phyloP scores from a whole-genome alignment of 2,797 vertebrate species.

The Oreochromis grahami region DNA sequence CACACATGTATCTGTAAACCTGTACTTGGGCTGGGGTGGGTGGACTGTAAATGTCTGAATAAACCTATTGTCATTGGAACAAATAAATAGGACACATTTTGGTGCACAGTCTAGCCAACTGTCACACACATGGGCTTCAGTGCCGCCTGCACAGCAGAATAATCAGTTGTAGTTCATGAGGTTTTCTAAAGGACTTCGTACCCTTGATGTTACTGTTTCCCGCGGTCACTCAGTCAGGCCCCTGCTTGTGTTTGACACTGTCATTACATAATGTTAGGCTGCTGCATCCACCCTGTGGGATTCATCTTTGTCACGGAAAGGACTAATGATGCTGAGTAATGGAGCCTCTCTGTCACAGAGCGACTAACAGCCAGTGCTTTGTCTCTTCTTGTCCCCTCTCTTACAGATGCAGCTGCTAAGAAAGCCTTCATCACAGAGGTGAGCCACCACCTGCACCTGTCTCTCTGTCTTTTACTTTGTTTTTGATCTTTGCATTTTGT shows the following conservation, averaged over 20 bases:
- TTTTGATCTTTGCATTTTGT: conserved; percentile 1
- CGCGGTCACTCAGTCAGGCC: not conserved
- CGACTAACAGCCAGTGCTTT: conserved; percentile 21
- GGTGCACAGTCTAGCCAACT: not conserved
- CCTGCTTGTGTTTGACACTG: conserved; percentile 34
- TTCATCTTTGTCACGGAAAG: conserved; percentile 31
- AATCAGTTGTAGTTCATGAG: not conserved
- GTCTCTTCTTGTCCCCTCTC: conserved; percentile 7
- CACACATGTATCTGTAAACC: not conserved
- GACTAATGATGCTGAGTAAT: conserved; percentile 45
- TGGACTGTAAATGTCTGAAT: too few relatives aligned
- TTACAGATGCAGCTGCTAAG: conserved; percentile 70
- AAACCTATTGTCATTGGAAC: not conserved
- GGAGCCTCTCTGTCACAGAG: conserved; percentile 8
- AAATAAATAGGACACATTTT: not conserved
- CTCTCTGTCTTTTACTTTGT: not conserved
- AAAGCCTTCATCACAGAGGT: conserved; percentile 82
- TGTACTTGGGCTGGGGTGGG: not conserved
- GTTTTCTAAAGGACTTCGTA: not conserved
- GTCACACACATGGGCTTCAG: not conserved
- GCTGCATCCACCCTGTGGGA: conserved; percentile 11
- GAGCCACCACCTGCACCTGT: conserved; percentile 21
- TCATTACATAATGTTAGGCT: conserved; percentile 50
- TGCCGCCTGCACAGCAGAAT: not conserved
- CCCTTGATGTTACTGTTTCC: conserved; percentile 9